Base-by-base conservation (phyloP, 2,888 invertebrate species). In the Terebella lapidaria region DNA sequence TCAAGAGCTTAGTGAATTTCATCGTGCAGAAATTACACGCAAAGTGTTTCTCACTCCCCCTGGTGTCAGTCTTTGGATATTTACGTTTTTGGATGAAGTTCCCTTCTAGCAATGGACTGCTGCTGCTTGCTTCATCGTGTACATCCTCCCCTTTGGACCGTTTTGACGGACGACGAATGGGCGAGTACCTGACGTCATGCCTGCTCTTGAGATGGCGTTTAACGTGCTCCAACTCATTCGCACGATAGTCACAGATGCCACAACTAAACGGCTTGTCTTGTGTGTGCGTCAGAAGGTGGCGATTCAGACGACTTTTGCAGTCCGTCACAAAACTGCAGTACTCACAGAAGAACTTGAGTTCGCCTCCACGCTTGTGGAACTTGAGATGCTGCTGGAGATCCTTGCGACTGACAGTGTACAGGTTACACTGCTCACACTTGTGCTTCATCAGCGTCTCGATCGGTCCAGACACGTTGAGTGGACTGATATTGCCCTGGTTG, bases 261-360 rank as follows among this genome's bases (percentile, higher is more conserved):
- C 78, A 78, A 61, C 73, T 69, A 59, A 70, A 77, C 1, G 77
- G 76, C 54, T 72, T 70, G 60, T 73, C 72, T 42, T 74, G 73
- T 3, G 74, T 73, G 63, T 78, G 78, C 26, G 72, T 74, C 25
- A 74, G 61, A 59, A 71, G 61, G 59, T 77, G 78, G 1, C 78
- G 70, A n/a, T 69, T 67, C 42, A 78, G 62, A n/a, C 78, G 70
- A 59, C 78, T 78, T 57, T 72, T 70, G 58, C 76, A 76, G 65
- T 77, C 77, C 3, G 78, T 77, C 22, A 78, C 77, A 70, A 77
- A 78, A 58, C 74, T 74, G 60, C 78, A 78, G 54, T 69, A 64
- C 35, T 75, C 74, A 64, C 78, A 78, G 64, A 73, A 78, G 3
- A 78, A 67, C 59, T 78, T 78, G 51, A 78, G 62, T 59, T 78